These are phyloP conservation scores for Sphenodon punctatus DNA, from an alignment of 2,797 vertebrate species.

Conservation along the genomic window DNA sequence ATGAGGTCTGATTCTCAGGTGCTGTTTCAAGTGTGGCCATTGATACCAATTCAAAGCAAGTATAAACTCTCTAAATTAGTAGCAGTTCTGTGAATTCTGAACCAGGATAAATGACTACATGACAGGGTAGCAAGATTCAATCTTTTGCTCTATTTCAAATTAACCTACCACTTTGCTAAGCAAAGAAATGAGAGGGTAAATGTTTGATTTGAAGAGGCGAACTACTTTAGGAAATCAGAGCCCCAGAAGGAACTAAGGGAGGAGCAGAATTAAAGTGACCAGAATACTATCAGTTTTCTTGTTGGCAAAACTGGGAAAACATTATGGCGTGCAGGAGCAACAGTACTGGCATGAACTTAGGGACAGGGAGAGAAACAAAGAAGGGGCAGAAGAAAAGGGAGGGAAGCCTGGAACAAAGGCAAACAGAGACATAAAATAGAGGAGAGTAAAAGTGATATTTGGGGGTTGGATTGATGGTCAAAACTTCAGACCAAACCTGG, in stretches of 20 bases:
- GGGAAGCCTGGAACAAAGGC: neutral
- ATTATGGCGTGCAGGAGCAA: neutral
- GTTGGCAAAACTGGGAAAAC: neutral
- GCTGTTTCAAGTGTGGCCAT: too few species aligned
- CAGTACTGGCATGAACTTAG: conserved; percentile 6
- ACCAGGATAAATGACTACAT: too few species aligned
- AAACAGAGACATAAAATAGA: neutral
- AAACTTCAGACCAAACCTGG: neutral
- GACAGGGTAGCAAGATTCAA: too few species aligned
- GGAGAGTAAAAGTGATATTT: neutral
- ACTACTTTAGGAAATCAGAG: neutral
- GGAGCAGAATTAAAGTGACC: neutral
- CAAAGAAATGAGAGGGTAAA: neutral
- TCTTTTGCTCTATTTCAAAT: too few species aligned
- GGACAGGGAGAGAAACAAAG: neutral
- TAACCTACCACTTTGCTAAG: too few species aligned
- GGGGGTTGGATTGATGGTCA: neutral
- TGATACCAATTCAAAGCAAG: too few species aligned
- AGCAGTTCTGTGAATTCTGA: too few species aligned
- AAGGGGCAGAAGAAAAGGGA: neutral
- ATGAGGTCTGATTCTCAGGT: too few species aligned
- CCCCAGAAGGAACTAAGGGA: neutral
- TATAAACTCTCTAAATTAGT: too few species aligned
- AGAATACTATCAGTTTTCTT: accelerated
- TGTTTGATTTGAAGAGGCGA: neutral